Evolutionary conservation across 2,888 invertebrate genomes (phyloP).

Genomic region (Antheraea yamamai): DNA sequence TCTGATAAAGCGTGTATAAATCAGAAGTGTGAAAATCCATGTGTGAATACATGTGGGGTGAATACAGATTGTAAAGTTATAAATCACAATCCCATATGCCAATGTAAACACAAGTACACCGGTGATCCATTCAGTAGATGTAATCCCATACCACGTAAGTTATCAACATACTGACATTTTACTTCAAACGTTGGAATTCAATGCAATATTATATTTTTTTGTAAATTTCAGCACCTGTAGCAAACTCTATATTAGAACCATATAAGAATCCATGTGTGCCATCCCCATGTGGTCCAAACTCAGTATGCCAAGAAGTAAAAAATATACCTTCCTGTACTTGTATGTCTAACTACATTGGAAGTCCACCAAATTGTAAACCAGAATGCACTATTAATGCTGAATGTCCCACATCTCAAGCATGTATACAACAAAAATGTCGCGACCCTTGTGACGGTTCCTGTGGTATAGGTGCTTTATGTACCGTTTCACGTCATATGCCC

Average conservation of each 20-base stretch:
- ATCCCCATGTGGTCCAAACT: slow-evolving; percentile 87
- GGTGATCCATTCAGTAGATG: slow-evolving; percentile 87
- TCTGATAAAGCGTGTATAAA: slow-evolving; percentile 88
- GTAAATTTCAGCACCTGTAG: slow-evolving; percentile 65
- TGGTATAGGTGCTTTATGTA: slow-evolving; percentile 83
- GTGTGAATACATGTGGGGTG: slow-evolving; percentile 85
- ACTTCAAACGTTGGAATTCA: not conserved
- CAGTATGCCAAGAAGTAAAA: slow-evolving; percentile 83
- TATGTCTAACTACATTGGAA: slow-evolving; percentile 82
- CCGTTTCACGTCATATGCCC: slow-evolving; percentile 87
- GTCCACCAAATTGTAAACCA: slow-evolving; percentile 85
- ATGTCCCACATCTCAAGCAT: slow-evolving; percentile 85
- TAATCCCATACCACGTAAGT: slow-evolving; percentile 78
- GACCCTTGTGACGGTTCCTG: slow-evolving; percentile 89
- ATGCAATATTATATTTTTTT: not conserved
- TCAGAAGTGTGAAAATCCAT: slow-evolving; percentile 90
- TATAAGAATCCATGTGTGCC: slow-evolving; percentile 81
- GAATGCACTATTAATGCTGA: slow-evolving; percentile 88
- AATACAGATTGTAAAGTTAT: slow-evolving; percentile 88
- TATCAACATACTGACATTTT: slow-evolving; percentile 1
- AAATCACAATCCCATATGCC: slow-evolving; percentile 90
- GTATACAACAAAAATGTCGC: slow-evolving; percentile 86
- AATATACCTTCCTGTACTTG: slow-evolving; percentile 85
- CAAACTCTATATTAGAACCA: slow-evolving; percentile 72
- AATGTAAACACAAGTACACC: slow-evolving; percentile 84